phyloP scores from a whole-genome alignment of 2,888 invertebrate species.

The Mycalesis mineus region DNA sequence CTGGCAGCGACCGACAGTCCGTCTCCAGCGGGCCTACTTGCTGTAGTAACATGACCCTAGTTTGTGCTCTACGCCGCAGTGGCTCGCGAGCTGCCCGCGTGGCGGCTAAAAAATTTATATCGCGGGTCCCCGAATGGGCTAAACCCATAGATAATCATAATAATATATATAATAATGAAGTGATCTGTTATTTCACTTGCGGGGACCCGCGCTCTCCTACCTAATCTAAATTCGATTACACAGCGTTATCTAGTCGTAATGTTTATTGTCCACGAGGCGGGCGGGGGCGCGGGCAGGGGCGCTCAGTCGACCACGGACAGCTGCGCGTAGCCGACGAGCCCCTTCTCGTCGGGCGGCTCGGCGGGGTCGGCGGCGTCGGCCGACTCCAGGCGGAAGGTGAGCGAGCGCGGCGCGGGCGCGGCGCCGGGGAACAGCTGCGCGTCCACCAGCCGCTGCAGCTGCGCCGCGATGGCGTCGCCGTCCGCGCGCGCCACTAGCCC shows the following conservation, averaged over 20 bases:
- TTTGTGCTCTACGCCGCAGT: background rate
- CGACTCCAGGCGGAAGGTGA: constrained; percentile 90
- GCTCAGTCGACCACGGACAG: constrained; percentile 93
- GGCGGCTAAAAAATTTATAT: background rate
- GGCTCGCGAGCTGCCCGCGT: background rate
- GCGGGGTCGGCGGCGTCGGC: constrained; percentile 55
- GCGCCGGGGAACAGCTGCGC: constrained; percentile 60
- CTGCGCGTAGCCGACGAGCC: constrained; percentile 97
- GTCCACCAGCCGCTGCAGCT: constrained; percentile 94
- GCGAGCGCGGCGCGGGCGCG: constrained; percentile 80
- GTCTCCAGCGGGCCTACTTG: background rate
- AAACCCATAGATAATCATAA: too few relatives aligned
- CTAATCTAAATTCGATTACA: constrained; percentile 27
- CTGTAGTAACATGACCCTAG: constrained; percentile 9
- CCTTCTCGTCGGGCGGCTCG: constrained; percentile 94
- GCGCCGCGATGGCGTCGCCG: constrained; percentile 93
- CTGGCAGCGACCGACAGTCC: background rate
- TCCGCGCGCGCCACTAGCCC: constrained; percentile 96
- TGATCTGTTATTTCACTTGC: background rate
- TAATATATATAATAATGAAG: background rate
- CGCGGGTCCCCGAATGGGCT: background rate
- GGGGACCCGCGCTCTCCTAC: constrained; percentile 4
- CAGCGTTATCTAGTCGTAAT: constrained; percentile 19
- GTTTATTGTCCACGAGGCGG: constrained; percentile 34
- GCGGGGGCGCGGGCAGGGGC: constrained; percentile 19